Base-by-base conservation (phyloP, 2,797 vertebrate genomes). In the Centroberyx gerrardi region DNA sequence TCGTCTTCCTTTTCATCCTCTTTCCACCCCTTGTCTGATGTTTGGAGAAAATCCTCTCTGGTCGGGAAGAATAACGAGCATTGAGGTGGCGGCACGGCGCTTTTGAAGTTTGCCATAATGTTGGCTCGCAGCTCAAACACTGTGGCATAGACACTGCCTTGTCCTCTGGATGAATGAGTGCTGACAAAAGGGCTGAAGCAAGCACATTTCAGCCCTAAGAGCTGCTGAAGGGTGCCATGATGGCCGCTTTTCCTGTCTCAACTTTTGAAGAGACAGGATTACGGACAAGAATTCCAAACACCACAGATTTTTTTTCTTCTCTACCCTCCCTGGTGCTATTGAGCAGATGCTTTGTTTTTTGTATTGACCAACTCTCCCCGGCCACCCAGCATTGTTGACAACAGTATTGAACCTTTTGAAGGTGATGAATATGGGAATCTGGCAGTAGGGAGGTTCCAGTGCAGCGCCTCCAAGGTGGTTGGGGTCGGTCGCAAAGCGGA, bases 91-190 rank as follows among this genome's bases (percentile, higher is more conserved):
- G 87, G 88, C 82, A 72, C 52, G 33, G 60, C 5, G 31, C 93
- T 95, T 22, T 95, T 95, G 93, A 94, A 94, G 93, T 90, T 22
- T 68, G 69, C 89, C 77, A 88, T 93, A 90, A 90, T 82, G 90
- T 93, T 91, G 93, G 90, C 87, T 83, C 65, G 80, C 76, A 80
- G 93, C 93, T 95, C 90, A 92, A 92, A 94, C 89, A 53, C 86
- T 58, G 77, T 66, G 74, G 80, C 75, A 93, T 87, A 93, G 92
- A 88, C 78, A 79, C 82, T 8, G 90, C 91, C 92, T 93, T 93
- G 92, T 95, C 88, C 82, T 90, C 78, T 55, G 91, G 89, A 86
- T 92, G 90, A 94, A 93, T 92, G 92, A 91, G 87, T 82, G 88
- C 86, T 88, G 88, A 93, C 91, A 87, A 90, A 91, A 91, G 87